Base-by-base conservation (phyloP, 2,797 vertebrate species). In the Pangasius mekongensis region DNA sequence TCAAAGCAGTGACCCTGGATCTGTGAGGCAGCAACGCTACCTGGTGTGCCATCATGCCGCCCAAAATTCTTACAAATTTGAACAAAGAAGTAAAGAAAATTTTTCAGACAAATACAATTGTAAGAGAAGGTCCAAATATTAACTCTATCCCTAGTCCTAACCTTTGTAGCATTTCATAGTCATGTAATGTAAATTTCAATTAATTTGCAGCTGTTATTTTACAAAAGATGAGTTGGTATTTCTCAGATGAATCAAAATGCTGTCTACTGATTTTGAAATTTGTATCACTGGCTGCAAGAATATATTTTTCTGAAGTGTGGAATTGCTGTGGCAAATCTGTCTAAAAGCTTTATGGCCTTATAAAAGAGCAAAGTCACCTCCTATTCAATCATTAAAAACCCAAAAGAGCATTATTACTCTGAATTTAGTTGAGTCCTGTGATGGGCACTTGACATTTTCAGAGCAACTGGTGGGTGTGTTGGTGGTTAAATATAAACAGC, bases 401-500 rank as follows among this genome's bases (percentile, higher is more conserved):
- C 77, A 84, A 84, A 80, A 69, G 47, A 71, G 62, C 74, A 76
- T 90, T 90, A 86, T 84, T 92, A 90, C 93, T 94, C 89, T 91
- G 94, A 94, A 93, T 93, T 93, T 87, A 89, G 89, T 67, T 54
- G 78, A 77, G 86, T 84, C 90, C 91, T 90, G 90, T 93, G 92
- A 93, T 90, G 88, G 94, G 93, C 91, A 87, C 73, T 92, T 95
- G 93, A 91, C 93, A 95, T 94, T 96, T 95, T 91, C 90, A 89
- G 89, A 90, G 87, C 90, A 93, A 93, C 93, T 91, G 88, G 81
- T 91, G 87, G 92, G 92, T 92, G 92, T 91, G 92, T 94, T 91
- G 36, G 88, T 76, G 90, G 93, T 95, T 95, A 94, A 95, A 95
- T 95, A 94, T 93, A 95, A 95, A 94, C 94, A 94, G 91, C 89